phyloP scores from a whole-genome alignment of 1,140 invertebrate species.

The Zaprionus camerounensis region DNA sequence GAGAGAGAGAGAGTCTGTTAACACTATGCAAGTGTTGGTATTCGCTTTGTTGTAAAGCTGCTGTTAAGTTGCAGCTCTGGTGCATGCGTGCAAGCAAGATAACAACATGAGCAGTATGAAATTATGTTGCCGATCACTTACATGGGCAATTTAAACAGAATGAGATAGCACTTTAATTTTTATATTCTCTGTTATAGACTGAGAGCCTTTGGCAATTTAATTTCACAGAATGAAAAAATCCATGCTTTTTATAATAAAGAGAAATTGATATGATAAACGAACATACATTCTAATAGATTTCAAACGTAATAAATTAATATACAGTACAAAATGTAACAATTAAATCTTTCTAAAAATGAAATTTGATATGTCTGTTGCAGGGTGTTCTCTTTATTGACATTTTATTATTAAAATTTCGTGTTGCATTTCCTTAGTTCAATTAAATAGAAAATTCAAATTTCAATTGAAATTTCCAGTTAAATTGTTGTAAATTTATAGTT shows the following conservation, averaged over 20 bases:
- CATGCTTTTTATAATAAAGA: not conserved
- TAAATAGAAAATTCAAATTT: not conserved
- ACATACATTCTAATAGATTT: not conserved
- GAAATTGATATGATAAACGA: not conserved
- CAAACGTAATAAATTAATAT: not conserved
- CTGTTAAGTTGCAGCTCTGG: not conserved
- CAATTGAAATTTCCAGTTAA: not conserved
- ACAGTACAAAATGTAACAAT: not conserved
- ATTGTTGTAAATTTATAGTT: conserved; percentile 1
- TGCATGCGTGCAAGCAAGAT: too few relatives aligned
- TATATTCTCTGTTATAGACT: too few relatives aligned
- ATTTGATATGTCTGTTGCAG: not conserved
- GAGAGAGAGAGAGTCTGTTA: not conserved
- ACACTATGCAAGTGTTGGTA: too few relatives aligned
- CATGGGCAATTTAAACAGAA: not conserved
- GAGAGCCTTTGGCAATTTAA: too few relatives aligned
- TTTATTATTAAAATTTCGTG: not conserved
- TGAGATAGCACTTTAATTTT: not conserved
- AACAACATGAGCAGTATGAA: too few relatives aligned
- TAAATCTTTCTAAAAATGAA: not conserved
- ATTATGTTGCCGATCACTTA: not conserved
- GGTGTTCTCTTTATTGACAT: not conserved
- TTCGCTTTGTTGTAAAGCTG: too few relatives aligned
- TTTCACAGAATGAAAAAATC: not conserved
- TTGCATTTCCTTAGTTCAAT: not conserved